Evolutionary conservation across 2,113 vertebrate genomes (phyloP).

Genomic region (Xenopus borealis): DNA sequence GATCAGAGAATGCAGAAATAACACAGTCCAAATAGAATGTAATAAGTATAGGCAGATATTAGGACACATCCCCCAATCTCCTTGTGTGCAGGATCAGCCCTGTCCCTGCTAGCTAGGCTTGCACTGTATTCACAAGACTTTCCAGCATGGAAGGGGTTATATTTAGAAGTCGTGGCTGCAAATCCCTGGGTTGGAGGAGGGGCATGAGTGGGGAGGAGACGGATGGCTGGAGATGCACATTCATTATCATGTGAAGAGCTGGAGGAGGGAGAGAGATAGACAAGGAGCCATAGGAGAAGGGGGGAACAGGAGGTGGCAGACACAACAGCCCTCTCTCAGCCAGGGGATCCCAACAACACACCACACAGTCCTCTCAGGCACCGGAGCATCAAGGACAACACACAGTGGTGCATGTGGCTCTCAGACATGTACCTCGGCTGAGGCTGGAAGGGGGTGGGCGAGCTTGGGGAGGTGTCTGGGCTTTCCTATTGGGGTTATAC

Average conservation of each 20-base stretch:
- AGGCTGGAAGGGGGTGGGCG: not conserved
- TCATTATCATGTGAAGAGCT: constrained; percentile 42
- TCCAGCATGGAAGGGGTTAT: constrained; percentile 15
- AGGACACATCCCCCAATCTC: constrained; percentile 6
- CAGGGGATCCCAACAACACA: constrained; percentile 15
- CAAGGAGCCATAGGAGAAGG: not conserved
- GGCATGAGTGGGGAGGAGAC: constrained; percentile 17
- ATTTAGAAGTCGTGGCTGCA: constrained; percentile 12
- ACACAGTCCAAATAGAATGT: constrained; percentile 15
- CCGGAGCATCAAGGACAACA: not conserved
- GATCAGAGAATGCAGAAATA: not conserved
- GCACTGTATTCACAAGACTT: constrained; percentile 1
- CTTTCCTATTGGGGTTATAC: not conserved
- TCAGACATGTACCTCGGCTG: constrained; percentile 29
- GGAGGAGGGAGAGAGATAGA: constrained; percentile 35
- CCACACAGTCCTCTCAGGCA: not conserved
- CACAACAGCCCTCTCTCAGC: not conserved
- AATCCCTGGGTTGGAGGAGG: not conserved
- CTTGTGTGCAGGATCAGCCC: not conserved
- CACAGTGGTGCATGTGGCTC: not conserved
- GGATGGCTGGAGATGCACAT: constrained; percentile 24
- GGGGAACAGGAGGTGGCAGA: constrained; percentile 3
- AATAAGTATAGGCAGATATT: constrained; percentile 27
- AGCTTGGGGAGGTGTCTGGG: not conserved
- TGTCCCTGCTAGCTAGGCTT: constrained; percentile 5